phyloP scores from a whole-genome alignment of 2,113 vertebrate species.

The Dinomys branickii region DNA sequence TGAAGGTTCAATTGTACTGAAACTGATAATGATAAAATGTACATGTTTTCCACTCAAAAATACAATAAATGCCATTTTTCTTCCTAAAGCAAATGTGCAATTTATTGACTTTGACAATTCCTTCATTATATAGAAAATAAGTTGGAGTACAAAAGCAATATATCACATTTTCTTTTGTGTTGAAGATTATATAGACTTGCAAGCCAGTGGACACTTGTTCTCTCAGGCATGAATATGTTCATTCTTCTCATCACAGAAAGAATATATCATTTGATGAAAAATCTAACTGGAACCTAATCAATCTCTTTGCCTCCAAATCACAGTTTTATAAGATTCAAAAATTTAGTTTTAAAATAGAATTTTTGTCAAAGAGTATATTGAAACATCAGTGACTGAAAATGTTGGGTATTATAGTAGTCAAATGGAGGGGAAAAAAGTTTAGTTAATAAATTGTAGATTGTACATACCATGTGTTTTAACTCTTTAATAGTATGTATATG shows the following conservation, averaged over 20 bases:
- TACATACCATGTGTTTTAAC: background rate
- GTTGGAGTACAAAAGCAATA: background rate
- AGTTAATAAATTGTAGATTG: background rate
- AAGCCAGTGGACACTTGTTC: background rate
- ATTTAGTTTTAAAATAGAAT: background rate
- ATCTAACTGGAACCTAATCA: background rate
- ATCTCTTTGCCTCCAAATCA: background rate
- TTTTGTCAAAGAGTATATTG: background rate
- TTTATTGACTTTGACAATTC: background rate
- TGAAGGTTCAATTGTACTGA: background rate
- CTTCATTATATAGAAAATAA: constrained; percentile 24
- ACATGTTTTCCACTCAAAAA: constrained; percentile 36
- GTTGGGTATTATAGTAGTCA: background rate
- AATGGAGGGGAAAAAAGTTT: background rate
- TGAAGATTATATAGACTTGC: constrained; percentile 7
- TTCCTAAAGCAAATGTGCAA: background rate
- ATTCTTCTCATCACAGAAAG: background rate
- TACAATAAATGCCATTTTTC: background rate
- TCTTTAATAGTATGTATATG: background rate
- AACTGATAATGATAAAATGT: background rate
- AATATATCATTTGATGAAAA: background rate
- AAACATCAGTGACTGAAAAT: background rate
- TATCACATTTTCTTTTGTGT: background rate
- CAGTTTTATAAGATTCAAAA: background rate
- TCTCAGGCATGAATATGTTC: background rate